Percentiles rank a stretch among this genome's conserved stretches.
Conservation (phyloP, 1,140 invertebrate genomes). For the Zelostemma sp. region DNA sequence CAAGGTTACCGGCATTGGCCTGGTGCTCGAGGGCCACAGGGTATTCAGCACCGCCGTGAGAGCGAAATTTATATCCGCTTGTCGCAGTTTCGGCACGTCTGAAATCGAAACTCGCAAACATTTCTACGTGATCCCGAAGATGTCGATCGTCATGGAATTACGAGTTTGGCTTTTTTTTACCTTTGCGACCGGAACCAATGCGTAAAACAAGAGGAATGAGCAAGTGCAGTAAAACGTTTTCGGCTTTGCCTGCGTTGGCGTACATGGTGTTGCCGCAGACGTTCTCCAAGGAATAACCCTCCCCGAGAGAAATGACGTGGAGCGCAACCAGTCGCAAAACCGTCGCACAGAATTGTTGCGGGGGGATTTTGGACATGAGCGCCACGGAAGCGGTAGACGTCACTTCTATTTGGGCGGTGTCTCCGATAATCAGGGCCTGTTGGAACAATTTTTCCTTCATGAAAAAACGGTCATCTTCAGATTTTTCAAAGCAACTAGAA, state of each 20-base stretch:
- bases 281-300: conserved; percentile 93
- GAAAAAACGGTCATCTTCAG: conserved; percentile 19
- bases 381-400: conserved; percentile 81
- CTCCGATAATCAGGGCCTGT: conserved; percentile 85
- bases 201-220: conserved; percentile 95
- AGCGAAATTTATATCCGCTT: conserved; percentile 91
- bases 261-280: conserved; percentile 92
- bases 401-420: conserved; percentile 74
- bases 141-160: too few relatives aligned
- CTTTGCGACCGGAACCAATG: conserved; percentile 92
- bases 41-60: conserved; percentile 91
- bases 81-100: conserved; percentile 91
- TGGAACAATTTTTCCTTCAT: not conserved
- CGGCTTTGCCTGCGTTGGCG: conserved; percentile 90
- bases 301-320: conserved; percentile 84
- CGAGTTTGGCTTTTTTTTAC: too few relatives aligned
- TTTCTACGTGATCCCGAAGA: too few relatives aligned
- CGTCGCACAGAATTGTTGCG: conserved; percentile 94
- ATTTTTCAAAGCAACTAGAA: conserved; percentile 21
- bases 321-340: conserved; percentile 94
- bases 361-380: conserved; percentile 88
- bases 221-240: conserved; percentile 95
- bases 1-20: conserved; percentile 73
- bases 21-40: conserved; percentile 81
- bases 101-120: conserved; percentile 50